Evolutionary conservation across 2,797 vertebrate genomes (phyloP), one percentile per base, ranked within the genome.

Genomic region (Chaetophractus vellerosus): DNA sequence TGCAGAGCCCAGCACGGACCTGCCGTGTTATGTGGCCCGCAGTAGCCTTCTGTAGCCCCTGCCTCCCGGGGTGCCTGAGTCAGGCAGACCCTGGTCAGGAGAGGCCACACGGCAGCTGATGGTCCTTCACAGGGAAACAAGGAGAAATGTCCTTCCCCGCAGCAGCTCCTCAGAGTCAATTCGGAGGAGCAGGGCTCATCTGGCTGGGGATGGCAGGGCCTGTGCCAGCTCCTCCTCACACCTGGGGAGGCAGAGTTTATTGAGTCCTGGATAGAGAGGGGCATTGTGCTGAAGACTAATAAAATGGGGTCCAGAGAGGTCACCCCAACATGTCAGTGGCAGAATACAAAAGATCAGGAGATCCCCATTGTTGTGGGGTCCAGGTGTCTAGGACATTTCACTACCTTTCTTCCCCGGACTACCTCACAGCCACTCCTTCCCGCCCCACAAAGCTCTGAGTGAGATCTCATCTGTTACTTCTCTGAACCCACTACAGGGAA

Each of bases 21-120:
- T 1, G 0, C 8, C 3, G 0, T 0, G 10, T 11, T 4, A 12
- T 14, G 38, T 26, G 50, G 64, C 72, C 61, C 48, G 66, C 2
- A 0, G 24, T 3, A 28, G 52, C 33, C 4, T 38, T 14, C 12
- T 7, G 16, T 19, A 38, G 8, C 21, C 19, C 41, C n/a, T 7
- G 12, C 33, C n/a, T 57, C 26, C 36, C 0, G 14, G 11, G 38
- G 59, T 21, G 50, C 38, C 69, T 8, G 52, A 48, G 31, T 57
- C 55, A 45, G 55, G 75, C 8, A 91, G 69, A 71, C 57, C 74
- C 63, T 15, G 36, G 45, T 69, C 38, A 9, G 52, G 61, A 41
- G 75, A 38, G 41, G 74, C 41, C 31, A 5, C 0, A 26, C 0
- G 5, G 31, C 0, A n/a, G 72, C 31, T 1, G 33, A 48, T 2